Conservation (phyloP, 1,140 invertebrate genomes). For the Phthorimaea operculella region DNA sequence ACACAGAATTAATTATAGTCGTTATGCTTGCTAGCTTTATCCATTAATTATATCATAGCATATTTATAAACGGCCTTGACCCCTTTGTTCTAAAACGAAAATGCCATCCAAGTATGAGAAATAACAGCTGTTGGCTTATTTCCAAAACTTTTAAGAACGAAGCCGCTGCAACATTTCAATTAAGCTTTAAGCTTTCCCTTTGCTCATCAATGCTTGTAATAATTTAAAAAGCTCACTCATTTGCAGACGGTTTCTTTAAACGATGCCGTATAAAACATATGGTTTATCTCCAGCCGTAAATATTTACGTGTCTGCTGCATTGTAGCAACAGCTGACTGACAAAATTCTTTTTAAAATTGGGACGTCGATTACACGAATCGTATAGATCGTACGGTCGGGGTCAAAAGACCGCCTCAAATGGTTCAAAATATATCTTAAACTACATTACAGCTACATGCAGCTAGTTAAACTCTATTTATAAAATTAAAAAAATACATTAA, state of each 20-base stretch:
- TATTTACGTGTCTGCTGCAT: slow-evolving; percentile 1
- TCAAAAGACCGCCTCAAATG: no score
- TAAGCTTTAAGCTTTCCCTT: slow-evolving; percentile 29
- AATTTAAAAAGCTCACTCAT: slow-evolving; percentile 34
- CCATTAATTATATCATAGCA: no score
- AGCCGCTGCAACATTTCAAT: slow-evolving; percentile 51
- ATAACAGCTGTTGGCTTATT: slow-evolving; percentile 40
- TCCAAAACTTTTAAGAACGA: slow-evolving; percentile 57
- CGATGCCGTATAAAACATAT: not conserved
- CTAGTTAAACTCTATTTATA: no score
- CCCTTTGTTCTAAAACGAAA: slow-evolving; percentile 35
- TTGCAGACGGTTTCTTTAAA: not conserved
- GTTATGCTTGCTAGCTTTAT: no score
- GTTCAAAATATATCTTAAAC: no score
- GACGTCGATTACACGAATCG: no score
- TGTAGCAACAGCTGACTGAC: not conserved
- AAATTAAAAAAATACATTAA: no score
- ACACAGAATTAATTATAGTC: no score
- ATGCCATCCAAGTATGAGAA: slow-evolving; percentile 33
- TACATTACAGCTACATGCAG: no score
- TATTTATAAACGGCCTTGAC: slow-evolving; percentile 34
- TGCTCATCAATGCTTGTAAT: slow-evolving; percentile 28
- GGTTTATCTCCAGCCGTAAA: not conserved
- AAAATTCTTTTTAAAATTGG: not conserved
- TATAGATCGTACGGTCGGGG: no score